Percentiles rank a stretch among this genome's conserved stretches.
phyloP scores from a whole-genome alignment of 2,888 invertebrate genomes.

The Leptopilina myrica region DNA sequence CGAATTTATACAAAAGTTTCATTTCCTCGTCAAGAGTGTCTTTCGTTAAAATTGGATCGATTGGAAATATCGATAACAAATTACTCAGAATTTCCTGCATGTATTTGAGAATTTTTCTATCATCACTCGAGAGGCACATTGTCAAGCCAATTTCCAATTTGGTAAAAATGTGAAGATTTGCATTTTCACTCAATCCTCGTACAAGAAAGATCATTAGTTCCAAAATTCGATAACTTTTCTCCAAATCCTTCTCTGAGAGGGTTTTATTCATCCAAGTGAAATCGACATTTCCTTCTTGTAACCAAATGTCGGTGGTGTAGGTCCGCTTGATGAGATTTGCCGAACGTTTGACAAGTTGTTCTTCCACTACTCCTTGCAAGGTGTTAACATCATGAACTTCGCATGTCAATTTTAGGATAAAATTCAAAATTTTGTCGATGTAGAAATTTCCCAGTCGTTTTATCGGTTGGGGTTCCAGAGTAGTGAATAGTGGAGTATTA shows the following conservation, averaged over 20 bases:
- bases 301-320: conserved; percentile 95
- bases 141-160: conserved; percentile 94
- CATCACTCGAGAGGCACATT: conserved; percentile 91
- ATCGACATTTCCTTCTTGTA: conserved; percentile 93
- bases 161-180: conserved; percentile 89
- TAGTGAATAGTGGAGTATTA: conserved; percentile 64
- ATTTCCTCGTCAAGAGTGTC: conserved; percentile 89
- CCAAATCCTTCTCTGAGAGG: conserved; percentile 85
- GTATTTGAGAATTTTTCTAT: conserved; percentile 92
- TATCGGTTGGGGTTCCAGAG: conserved; percentile 82
- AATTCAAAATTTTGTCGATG: conserved; percentile 94
- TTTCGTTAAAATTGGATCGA: conserved; percentile 88
- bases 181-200: conserved; percentile 89
- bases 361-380: conserved; percentile 81
- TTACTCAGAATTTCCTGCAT: conserved; percentile 92
- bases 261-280: conserved; percentile 94
- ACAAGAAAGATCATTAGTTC: conserved; percentile 94
- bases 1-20: conserved; percentile 91
- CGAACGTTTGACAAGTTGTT: conserved; percentile 88
- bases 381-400: conserved; percentile 85
- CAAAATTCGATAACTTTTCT: conserved; percentile 94
- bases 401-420: conserved; percentile 92
- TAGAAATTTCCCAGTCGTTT: conserved; percentile 92
- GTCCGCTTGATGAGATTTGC: conserved; percentile 92
- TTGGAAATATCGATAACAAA: conserved; percentile 92